Evolutionary conservation across 2,888 invertebrate genomes (phyloP).

Genomic region (Diaperis boleti): DNA sequence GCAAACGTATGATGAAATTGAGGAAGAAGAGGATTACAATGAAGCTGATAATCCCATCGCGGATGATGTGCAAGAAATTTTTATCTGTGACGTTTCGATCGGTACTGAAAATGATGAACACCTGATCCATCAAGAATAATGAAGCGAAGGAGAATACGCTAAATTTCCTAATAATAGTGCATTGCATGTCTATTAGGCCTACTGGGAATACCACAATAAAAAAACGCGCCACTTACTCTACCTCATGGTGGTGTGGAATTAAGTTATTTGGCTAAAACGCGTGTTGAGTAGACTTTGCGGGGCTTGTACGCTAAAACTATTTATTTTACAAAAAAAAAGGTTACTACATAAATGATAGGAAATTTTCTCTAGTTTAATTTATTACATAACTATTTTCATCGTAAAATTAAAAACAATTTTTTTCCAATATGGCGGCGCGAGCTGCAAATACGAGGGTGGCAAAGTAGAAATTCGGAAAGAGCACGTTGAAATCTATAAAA

Average conservation of each 20-base stretch:
- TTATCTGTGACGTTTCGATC: not conserved
- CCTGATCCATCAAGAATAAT: not conserved
- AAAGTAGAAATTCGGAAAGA: no score
- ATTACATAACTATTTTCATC: no score
- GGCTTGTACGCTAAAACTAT: not conserved
- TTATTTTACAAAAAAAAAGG: no score
- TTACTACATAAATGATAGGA: no score
- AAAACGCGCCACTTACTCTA: not conserved
- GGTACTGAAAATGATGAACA: not conserved
- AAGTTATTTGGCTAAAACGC: not conserved
- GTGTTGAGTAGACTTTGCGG: not conserved
- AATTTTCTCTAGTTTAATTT: no score
- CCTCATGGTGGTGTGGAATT: not conserved
- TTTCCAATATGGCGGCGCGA: no score
- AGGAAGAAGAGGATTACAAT: not conserved
- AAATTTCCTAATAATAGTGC: not conserved
- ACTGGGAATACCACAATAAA: not conserved
- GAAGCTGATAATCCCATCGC: not conserved
- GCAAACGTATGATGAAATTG: not conserved
- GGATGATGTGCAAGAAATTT: not conserved
- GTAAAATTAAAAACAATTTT: no score
- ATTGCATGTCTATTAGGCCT: not conserved
- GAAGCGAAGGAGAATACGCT: not conserved
- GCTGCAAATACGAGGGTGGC: no score
- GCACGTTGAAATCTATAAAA: no score